Base-by-base conservation (phyloP, 2,888 invertebrate genomes). In the Conus canariensis region DNA sequence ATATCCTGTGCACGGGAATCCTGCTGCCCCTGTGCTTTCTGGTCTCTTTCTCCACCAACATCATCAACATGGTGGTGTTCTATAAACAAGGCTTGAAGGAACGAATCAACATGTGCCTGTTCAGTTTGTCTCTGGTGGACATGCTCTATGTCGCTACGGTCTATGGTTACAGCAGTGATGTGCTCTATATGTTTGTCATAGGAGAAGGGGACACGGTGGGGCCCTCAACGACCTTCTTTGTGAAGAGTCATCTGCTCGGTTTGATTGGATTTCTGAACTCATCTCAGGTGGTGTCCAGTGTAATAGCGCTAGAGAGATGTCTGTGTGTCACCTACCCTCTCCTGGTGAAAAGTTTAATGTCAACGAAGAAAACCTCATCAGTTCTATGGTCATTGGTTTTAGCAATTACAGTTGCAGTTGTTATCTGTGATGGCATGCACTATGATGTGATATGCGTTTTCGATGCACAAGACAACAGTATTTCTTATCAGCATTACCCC, bases 41-140 rank as follows among this genome's bases (percentile, higher is more conserved):
- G 22, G 22, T 83, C 8, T 56, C 58, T 12, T 80, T 80, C 77
- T 80, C 77, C 83, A 80, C 60, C 60, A 80, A 80, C 60, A 12
- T 82, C 22, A 9, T 88, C 19, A 80, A 80, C 30, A 80, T 80
- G 77, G 30, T 45, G 30, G 70, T 70, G 16, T 80, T 80, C 77
- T 80, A 12, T 12, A 80, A 30, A 12, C 77, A 80, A 16, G 77
- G 77, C 4, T 30, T 80, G 77, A 80, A 16, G 16, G 77, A 80
- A 30, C 16, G 77, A 30, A 80, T 80, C 77, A 80, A 80, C 77
- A 80, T 80, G 77, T 80, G 77, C 3, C 45, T 80, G 22, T 80
- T 80, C 77, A 80, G 14, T 3, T 22, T 80, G 30, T 80, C 77
- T 7, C 30, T 80, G 30, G 77, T 83, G 56, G 82, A 83, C 9